Base-by-base conservation (phyloP, 2,888 invertebrate species). In the Oxystoma pomonae region DNA sequence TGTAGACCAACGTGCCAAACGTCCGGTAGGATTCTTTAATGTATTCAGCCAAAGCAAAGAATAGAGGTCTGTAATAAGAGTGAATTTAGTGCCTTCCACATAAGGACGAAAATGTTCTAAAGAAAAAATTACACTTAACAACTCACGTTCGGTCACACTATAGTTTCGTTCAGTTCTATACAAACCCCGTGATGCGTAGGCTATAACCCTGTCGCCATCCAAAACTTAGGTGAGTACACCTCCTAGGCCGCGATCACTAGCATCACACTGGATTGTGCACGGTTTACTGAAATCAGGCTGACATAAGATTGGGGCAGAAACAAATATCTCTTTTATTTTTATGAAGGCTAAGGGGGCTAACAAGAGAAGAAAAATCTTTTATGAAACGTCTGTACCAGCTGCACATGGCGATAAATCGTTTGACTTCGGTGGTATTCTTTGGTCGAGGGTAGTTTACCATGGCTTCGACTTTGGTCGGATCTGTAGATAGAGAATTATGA, bases 251-350 rank as follows among this genome's bases (percentile, higher is more conserved):
- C 20, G 17, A 52, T 66, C 59, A 5, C 68, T 68, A 2, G 76
- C 76, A 66, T 77, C 76, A 35, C 62, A 63, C 53, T 68, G 62
- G 1, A 74, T 35, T 17, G 55, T 50, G 61, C 72, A 73, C 0
- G 64, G 60, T 59, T 62, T 18, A 1, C 57, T n/a, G 58, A 71
- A 71, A 61, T 73, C 68, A 1, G 72, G 71, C n/a, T 57, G 61
- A 12, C 59, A 7, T 9, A 74, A 58, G n/a, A 74, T 61, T 7
- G 72, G 69, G 16, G 67, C 68, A 1, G 70, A 53, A 9, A 70
- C 60, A 17, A 75, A 53, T 12, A 58, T 58, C 57, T 65, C 55
- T 59, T 73, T 73, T 55, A 73, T 66, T 35, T 61, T 55, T 12
- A 49, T 9, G 60, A 67, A 67, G 20, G 67, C 58, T 68, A 20